Evolutionary conservation across 2,113 vertebrate genomes (phyloP), one percentile per base, ranked within the genome.

Genomic region (Meleagris gallopavo): DNA sequence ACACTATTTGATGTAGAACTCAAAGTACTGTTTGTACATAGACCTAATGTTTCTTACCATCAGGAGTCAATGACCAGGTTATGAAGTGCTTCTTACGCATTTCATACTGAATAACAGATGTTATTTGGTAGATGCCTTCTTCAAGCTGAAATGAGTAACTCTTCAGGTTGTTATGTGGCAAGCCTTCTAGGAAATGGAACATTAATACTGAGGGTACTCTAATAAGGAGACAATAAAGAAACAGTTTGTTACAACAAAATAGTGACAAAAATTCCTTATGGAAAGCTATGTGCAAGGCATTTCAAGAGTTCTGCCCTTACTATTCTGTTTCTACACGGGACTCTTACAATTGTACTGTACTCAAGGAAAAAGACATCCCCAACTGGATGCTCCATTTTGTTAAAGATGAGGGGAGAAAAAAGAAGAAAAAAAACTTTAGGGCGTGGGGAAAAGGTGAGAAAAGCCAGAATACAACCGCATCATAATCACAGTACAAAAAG

Each of bases 101-200:
- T 32, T 96, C 90, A 95, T 98, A 99, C 90, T 99, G 99, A 94
- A 99, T 96, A 77, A 99, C 25, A 7, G 97, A 96, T 30, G 97
- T 98, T 95, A 99, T 74, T 6, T 96, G 94, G 78, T 99, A 99
- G 41, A 72, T 90, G 70, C 69, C 96, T 32, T 95, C 97, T 70
- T 98, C 94, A 96, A 99, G 98, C 13, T 62, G 93, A 97, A 99
- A 99, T 3, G 95, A 90, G 10, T 98, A 99, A 48, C 40, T 80
- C 29, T 95, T 76, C 88, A 99, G 67, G 52, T 99, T 96, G 60
- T 86, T 98, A 87, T 97, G 96, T 22, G 98, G 98, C 46, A 99
- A 98, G 36, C 99, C 99, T 94, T 99, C 98, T 9, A 98, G 98
- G 32, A 99, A 99, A 96, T 99, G 98, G 86, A 99, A 74, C 75